Evolutionary conservation across 2,797 vertebrate genomes (phyloP).

Genomic region (Chaunax sp.): DNA sequence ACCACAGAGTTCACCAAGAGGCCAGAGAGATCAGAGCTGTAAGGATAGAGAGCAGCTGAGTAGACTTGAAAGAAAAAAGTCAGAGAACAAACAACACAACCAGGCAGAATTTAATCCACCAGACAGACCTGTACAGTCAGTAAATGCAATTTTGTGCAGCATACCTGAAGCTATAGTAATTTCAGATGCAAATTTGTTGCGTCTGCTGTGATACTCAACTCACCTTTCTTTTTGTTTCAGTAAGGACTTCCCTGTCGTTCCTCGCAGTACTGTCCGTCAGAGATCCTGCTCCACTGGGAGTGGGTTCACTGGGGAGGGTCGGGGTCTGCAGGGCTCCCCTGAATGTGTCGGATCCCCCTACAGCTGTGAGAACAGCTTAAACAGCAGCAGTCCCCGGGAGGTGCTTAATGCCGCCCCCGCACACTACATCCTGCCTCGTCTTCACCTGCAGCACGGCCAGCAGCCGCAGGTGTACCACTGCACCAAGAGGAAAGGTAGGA

Average conservation of each 20-base stretch:
- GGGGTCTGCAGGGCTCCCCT: conserved; percentile 84
- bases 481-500: conserved; percentile 93
- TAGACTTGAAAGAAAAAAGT: conserved; percentile 52
- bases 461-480: conserved; percentile 88
- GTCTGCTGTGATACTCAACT: conserved; percentile 12
- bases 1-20: conserved; percentile 77
- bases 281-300: conserved; percentile 89
- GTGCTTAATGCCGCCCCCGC: conserved; percentile 86
- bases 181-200: conserved; percentile 2
- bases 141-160: neutral
- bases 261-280: conserved; percentile 91
- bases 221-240: conserved; percentile 69
- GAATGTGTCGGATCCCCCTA: conserved; percentile 88
- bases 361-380: conserved; percentile 90
- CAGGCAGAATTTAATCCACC: conserved; percentile 7
- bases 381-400: conserved; percentile 86
- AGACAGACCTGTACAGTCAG: conserved; percentile 17
- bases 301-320: conserved; percentile 86
- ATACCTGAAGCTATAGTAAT: conserved; percentile 1
- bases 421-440: conserved; percentile 87
- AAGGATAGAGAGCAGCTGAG: conserved; percentile 58
- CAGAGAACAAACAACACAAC: neutral
- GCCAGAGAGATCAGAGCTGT: conserved; percentile 72
- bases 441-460: conserved; percentile 79
- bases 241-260: conserved; percentile 97